phyloP scores from a whole-genome alignment of 2,888 invertebrate species.

The Aelia acuminata region DNA sequence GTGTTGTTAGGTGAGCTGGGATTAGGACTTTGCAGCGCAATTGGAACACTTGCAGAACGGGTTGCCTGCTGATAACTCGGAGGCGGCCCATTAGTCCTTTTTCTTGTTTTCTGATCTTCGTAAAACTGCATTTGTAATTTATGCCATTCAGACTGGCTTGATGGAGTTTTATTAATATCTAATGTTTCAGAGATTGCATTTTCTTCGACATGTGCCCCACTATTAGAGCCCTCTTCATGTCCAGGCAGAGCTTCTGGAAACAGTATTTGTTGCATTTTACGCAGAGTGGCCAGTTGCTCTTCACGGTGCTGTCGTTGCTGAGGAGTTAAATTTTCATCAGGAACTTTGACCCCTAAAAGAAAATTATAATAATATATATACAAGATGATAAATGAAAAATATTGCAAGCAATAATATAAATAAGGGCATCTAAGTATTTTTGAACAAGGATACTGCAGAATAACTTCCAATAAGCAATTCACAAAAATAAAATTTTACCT shows the following conservation, averaged over 20 bases:
- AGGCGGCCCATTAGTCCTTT: constrained; percentile 77
- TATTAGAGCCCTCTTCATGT: constrained; percentile 59
- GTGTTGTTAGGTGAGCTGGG: constrained; percentile 80
- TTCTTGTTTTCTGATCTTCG: constrained; percentile 79
- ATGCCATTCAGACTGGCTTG: constrained; percentile 78
- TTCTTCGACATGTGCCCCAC: constrained; percentile 67
- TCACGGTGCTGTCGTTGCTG: constrained; percentile 95
- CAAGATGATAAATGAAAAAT: not conserved
- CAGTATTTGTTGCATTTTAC: constrained; percentile 93
- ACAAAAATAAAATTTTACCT: too few species aligned
- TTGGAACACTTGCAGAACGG: constrained; percentile 81
- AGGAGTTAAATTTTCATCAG: constrained; percentile 95
- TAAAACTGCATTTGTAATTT: constrained; percentile 90
- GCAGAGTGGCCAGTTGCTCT: constrained; percentile 90
- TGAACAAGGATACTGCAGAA: too few species aligned
- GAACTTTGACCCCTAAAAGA: constrained; percentile 83
- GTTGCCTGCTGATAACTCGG: constrained; percentile 84
- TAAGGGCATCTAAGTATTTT: not conserved
- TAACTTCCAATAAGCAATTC: too few species aligned
- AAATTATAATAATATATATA: constrained; percentile 46
- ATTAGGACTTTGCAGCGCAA: constrained; percentile 81
- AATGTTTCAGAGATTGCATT: constrained; percentile 67
- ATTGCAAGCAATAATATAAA: not conserved
- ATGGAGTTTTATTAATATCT: constrained; percentile 64
- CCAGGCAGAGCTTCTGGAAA: constrained; percentile 76